Evolutionary conservation across 2,888 invertebrate species (phyloP), one percentile per base, ranked within the genome.

Genomic region (Neocrepidodera transversa): DNA sequence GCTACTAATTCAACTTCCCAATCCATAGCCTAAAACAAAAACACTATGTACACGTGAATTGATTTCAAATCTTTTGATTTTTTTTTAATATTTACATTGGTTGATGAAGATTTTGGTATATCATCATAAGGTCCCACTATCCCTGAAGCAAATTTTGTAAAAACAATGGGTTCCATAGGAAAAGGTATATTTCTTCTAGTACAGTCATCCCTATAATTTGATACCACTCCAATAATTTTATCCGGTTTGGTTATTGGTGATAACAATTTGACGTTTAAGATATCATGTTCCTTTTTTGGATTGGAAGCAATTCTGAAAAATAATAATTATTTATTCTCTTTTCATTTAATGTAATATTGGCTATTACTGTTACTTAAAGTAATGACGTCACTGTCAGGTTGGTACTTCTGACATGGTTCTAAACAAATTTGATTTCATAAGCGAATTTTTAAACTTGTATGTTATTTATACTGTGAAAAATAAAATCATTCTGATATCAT

Each of bases 1-100:
- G 92, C 87, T 0, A 87, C 90, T 47, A 95, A 74, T 73, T 94
- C 94, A 0, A 92, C 92, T 76, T 95, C 94, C 87, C 90, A 93
- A 74, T 93, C 92, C 0, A 92, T 84, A 80, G 87, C 86, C 91
- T 92, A n/a, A n/a, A n/a, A n/a, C n/a, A n/a, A n/a, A n/a, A n/a
- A n/a, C n/a, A n/a, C n/a, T 78, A 2, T n/a, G n/a, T n/a, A n/a
- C n/a, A n/a, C n/a, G n/a, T n/a, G n/a, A n/a, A n/a, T n/a, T n/a
- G n/a, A n/a, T n/a, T n/a, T n/a, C n/a, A n/a, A n/a, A n/a, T n/a
- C n/a, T n/a, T n/a, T n/a, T n/a, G n/a, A n/a, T n/a, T n/a, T n/a
- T n/a, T n/a, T n/a, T n/a, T n/a, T n/a, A n/a, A n/a, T n/a, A n/a
- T n/a, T 74, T 78, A 87, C 88, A 51, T 85, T 82, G n/a, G 86